Base-by-base conservation (phyloP, 2,113 vertebrate species). In the Narcine bancroftii region DNA sequence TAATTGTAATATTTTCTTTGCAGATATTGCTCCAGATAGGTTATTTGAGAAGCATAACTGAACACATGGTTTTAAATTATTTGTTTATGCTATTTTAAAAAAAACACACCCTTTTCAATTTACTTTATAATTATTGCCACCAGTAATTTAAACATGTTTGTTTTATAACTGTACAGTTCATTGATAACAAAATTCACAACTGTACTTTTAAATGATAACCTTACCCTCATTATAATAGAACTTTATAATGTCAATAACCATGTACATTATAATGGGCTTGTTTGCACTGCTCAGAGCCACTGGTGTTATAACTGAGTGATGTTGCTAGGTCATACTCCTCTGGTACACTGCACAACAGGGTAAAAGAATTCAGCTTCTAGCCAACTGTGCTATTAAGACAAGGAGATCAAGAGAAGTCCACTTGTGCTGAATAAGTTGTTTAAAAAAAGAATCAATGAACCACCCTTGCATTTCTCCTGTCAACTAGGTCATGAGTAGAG, bases 1-100 rank as follows among this genome's bases (percentile, higher is more conserved):
- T 91, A 69, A 53, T 71, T 91, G 89, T 63, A n/a, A 53, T 69
- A 69, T 91, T 91, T 91, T 91, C 69, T 91, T 91, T 91, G 65
- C 66, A 91, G 63, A 91, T 71, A 45, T 69, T 69, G 65, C 66
- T 71, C 63, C 89, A 66, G 42, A 42, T 71, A 45, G 89, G 63
- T 91, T 89, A 66, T 89, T 69, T 91, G 60, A 91, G 63, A 91
- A 91, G 65, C 63, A 71, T 69, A 69, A 47, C 21, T 45, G 39
- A 91, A 71, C 39, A 45, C 63, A 91, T 69, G 63, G 65, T 69
- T 69, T 91, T 91, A 91, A 91, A 69, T 91, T 91, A 91, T 91
- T 66, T 69, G 81, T 87, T 60, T 87, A 36, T 56, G 53, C 53
- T 87, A 91, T 71, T 91, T 91, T 13, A 89, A 66, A 91, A 69